Conservation (phyloP, 2,888 invertebrate species). For the Antitype chi region DNA sequence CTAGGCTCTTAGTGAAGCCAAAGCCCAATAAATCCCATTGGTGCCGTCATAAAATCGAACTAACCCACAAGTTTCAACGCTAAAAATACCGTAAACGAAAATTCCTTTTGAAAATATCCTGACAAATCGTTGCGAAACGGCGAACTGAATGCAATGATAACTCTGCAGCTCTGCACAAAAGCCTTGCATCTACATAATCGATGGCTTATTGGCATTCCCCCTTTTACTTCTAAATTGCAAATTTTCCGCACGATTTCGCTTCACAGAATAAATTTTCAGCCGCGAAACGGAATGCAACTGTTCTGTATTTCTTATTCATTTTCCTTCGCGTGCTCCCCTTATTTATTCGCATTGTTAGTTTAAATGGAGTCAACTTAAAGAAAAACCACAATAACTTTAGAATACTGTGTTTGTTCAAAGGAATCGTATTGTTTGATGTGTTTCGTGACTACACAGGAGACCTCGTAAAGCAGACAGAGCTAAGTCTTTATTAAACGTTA, state of each 20-base stretch:
- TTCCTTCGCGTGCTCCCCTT: slow-evolving; percentile 70
- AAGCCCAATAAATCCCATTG: slow-evolving; percentile 51
- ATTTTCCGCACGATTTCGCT: slow-evolving; percentile 90
- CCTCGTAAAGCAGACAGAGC: slow-evolving; percentile 44
- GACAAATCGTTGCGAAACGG: slow-evolving; percentile 85
- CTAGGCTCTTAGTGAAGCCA: slow-evolving; percentile 34
- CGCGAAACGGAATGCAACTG: slow-evolving; percentile 83
- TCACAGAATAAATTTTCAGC: slow-evolving; percentile 88
- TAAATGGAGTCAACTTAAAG: slow-evolving; percentile 49
- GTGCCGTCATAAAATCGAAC: slow-evolving; percentile 66
- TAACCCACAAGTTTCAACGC: slow-evolving; percentile 70
- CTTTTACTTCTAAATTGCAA: slow-evolving; percentile 90
- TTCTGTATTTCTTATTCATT: slow-evolving; percentile 80
- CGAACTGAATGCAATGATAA: slow-evolving; percentile 86
- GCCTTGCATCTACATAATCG: slow-evolving; percentile 90
- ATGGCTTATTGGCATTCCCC: slow-evolving; percentile 89
- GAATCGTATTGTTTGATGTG: slow-evolving; percentile 40
- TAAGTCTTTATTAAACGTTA: slow-evolving; percentile 51
- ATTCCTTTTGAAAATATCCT: slow-evolving; percentile 80
- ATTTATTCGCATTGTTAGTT: slow-evolving; percentile 72
- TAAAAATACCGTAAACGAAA: slow-evolving; percentile 71
- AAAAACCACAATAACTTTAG: slow-evolving; percentile 45
- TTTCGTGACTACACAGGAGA: slow-evolving; percentile 39
- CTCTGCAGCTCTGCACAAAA: slow-evolving; percentile 86
- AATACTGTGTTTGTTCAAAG: slow-evolving; percentile 25